These are phyloP conservation scores for Rhinatrema bivittatum DNA, from an alignment of 2,797 vertebrate species.

Conservation along the genomic window DNA sequence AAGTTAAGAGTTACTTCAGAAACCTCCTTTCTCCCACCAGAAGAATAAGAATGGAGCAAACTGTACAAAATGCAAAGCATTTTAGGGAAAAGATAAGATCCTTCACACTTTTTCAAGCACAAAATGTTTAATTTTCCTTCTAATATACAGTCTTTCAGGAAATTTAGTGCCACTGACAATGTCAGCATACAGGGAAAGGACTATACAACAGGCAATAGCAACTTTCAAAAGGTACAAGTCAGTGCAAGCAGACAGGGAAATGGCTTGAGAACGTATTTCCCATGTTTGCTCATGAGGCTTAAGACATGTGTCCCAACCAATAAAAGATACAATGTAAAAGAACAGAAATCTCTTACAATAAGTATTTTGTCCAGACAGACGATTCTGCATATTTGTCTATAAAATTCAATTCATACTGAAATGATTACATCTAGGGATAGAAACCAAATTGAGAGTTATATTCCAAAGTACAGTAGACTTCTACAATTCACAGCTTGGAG, in stretches of 20 bases:
- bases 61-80: no score
- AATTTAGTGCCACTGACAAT: constrained; percentile 68
- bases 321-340: constrained; percentile 64
- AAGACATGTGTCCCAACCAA: constrained; percentile 55
- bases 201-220: constrained; percentile 68
- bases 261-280: constrained; percentile 49
- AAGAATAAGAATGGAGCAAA: no score
- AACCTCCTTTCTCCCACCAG: no score
- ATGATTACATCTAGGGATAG: constrained; percentile 66
- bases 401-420: constrained; percentile 84
- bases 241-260: constrained; percentile 53
- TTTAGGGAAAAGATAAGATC: constrained; percentile 36
- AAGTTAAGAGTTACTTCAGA: no score
- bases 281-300: constrained; percentile 57
- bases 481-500: constrained; percentile 75
- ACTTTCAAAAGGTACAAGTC: constrained; percentile 46
- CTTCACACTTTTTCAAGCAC: constrained; percentile 73
- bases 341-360: constrained; percentile 85
- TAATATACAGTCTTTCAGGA: constrained; percentile 74
- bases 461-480: constrained; percentile 53
- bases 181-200: constrained; percentile 57
- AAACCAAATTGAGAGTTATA: constrained; percentile 49
- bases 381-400: constrained; percentile 71
- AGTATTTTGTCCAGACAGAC: constrained; percentile 72
- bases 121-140: constrained; percentile 92